These are phyloP conservation scores for Sinohyriopsis cumingii DNA, from an alignment of 2,888 invertebrate genomes.

Conservation along the genomic window DNA sequence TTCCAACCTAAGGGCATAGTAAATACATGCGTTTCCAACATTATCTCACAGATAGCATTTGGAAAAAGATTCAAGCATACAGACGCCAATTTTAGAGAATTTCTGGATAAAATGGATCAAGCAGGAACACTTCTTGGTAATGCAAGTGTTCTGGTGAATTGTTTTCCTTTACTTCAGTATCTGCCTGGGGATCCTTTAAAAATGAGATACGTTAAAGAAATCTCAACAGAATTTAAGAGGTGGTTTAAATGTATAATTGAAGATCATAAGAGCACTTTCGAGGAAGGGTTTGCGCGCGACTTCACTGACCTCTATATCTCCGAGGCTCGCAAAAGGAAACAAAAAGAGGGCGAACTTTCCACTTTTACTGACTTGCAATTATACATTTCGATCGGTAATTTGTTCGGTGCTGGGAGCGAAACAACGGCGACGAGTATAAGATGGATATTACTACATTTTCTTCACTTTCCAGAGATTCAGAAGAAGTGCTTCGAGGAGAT, in stretches of 20 bases:
- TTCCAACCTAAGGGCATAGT: slow-evolving; percentile 23
- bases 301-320: slow-evolving; percentile 15
- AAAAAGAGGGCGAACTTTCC: background rate
- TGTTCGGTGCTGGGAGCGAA: slow-evolving; percentile 73
- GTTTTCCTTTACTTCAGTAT: slow-evolving; percentile 20
- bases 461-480: slow-evolving; percentile 80
- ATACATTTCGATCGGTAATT: slow-evolving; percentile 31
- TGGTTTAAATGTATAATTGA: slow-evolving; percentile 10
- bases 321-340: slow-evolving; percentile 4
- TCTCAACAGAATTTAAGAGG: background rate
- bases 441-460: slow-evolving; percentile 87
- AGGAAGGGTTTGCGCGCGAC: slow-evolving; percentile 10
- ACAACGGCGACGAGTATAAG: slow-evolving; percentile 88
- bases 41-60: slow-evolving; percentile 34
- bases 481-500: slow-evolving; percentile 40
- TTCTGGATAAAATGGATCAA: slow-evolving; percentile 11
- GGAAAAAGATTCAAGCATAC: slow-evolving; percentile 23
- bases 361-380: slow-evolving; percentile 29
- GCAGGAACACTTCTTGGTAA: slow-evolving; percentile 4
- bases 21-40: slow-evolving; percentile 32
- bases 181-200: slow-evolving; percentile 27
- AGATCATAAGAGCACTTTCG: slow-evolving; percentile 6
- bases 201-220: slow-evolving; percentile 2
- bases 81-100: slow-evolving; percentile 21
- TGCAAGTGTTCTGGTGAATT: background rate